Evolutionary conservation across 2,797 vertebrate species (phyloP), one percentile per base, ranked within the genome.

Genomic region (Tympanoctomys barrerae): DNA sequence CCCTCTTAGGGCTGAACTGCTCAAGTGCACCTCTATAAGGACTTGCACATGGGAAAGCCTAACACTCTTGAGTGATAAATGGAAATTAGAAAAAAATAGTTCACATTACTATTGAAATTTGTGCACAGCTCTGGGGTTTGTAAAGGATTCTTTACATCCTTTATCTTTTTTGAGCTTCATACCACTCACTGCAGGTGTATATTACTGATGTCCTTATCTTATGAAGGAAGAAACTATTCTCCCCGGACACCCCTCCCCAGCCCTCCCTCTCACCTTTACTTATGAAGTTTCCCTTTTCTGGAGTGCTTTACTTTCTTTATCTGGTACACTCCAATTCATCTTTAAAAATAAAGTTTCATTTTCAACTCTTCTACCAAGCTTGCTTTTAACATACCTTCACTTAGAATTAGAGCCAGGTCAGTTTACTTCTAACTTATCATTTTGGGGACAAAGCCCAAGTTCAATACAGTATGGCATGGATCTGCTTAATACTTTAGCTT

Each of bases 361-460:
- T 95, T 92, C 46, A 91, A 71, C 52, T 64, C 49, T 33, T 95
- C 62, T 52, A 75, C 57, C 96, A 94, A 94, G 66, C 61, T 68
- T 86, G 19, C 68, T 90, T 68, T 42, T 79, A 8, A 89, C 42
- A 81, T 24, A 92, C n/a, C 33, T 90, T 90, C 49, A 70, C 7
- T 89, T 33, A 90, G 71, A 92, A 89, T 86, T 68, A 90, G 21
- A 85, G 39, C 62, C 70, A 96, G 79, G 57, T 92, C 68, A 90
- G 46, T 73, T 96, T 90, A 82, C 62, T 91, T 85, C 61, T 52
- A 82, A 93, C 10, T 90, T 59, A 80, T 84, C 26, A 86, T 36
- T 88, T 78, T 94, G 66, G 64, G 49, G 42, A 81, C 33, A 90
- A 97, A 97, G 95, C 82, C 61, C 62, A 95, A 96, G 78, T 75